Percentiles rank a stretch among this genome's conserved stretches.
phyloP scores from a whole-genome alignment of 2,888 invertebrate species.

The Zaprionus lineosus region DNA sequence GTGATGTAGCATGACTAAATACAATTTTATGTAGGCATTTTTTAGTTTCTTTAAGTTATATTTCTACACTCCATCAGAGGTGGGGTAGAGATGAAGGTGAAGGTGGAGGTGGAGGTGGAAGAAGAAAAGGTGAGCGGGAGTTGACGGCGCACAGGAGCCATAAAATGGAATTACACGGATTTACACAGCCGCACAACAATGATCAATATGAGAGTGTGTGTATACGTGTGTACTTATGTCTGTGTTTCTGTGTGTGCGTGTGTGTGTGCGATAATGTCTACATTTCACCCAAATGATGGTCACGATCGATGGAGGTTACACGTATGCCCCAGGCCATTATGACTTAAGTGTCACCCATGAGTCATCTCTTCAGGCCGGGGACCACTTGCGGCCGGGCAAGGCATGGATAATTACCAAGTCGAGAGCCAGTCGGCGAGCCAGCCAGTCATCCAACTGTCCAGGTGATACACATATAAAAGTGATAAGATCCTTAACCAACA shows the following conservation, averaged over 20 bases:
- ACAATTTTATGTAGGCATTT: slow-evolving; percentile 79
- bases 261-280: slow-evolving; percentile 68
- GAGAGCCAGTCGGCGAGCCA: slow-evolving; percentile 5
- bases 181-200: slow-evolving; percentile 70
- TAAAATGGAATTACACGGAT: slow-evolving; percentile 78
- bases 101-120: background rate
- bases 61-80: slow-evolving; percentile 49
- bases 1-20: slow-evolving; percentile 83
- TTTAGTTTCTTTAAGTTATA: slow-evolving; percentile 36
- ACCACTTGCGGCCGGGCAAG: background rate
- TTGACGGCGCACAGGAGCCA: slow-evolving; percentile 71
- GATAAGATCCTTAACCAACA: slow-evolving; percentile 41
- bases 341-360: slow-evolving; percentile 69
- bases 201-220: slow-evolving; percentile 9
- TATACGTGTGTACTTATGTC: slow-evolving; percentile 8
- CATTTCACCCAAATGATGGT: slow-evolving; percentile 64
- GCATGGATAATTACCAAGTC: slow-evolving; percentile 58
- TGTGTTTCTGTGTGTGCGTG: no score
- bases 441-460: slow-evolving; percentile 57
- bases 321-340: slow-evolving; percentile 72
- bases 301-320: slow-evolving; percentile 41
- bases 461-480: slow-evolving; percentile 50
- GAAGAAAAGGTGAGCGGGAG: background rate
- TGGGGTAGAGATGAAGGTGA: slow-evolving; percentile 4
- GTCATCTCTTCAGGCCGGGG: slow-evolving; percentile 38